phyloP scores from a whole-genome alignment of 2,797 vertebrate species.

The Ibycter americanus region DNA sequence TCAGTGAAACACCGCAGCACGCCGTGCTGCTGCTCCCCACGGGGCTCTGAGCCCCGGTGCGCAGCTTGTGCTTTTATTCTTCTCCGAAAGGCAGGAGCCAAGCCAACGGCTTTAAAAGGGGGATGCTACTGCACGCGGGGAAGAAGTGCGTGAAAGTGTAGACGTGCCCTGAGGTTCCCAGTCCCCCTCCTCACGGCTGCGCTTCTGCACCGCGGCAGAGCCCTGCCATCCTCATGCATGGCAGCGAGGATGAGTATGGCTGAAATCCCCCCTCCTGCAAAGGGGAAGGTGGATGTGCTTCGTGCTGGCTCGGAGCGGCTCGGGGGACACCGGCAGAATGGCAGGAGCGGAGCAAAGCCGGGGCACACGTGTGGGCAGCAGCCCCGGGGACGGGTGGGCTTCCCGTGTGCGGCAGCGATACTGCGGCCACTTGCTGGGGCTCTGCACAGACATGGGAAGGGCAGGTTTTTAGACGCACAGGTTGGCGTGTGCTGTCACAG shows the following conservation, averaged over 20 bases:
- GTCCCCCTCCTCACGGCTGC: not conserved
- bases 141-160: accelerated
- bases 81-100: not conserved
- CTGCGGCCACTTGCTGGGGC: not conserved
- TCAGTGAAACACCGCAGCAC: not conserved
- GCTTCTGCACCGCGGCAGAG: not conserved
- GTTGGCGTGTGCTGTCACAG: not conserved
- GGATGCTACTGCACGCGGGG: not conserved
- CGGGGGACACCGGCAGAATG: accelerated
- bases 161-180: accelerated
- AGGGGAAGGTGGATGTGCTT: accelerated
- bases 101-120: not conserved
- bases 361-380: accelerated
- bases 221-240: accelerated
- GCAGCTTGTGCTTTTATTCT: not conserved
- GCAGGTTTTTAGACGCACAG: not conserved
- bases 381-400: not conserved
- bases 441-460: not conserved
- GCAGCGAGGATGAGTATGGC: accelerated
- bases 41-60: not conserved
- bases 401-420: not conserved
- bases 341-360: not conserved
- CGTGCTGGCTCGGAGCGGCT: not conserved
- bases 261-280: not conserved
- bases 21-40: not conserved